Percentiles rank a stretch among this genome's conserved stretches.
These are phyloP conservation scores for Megalopta genalis DNA, from an alignment of 1,140 invertebrate genomes.

Conservation along the genomic window DNA sequence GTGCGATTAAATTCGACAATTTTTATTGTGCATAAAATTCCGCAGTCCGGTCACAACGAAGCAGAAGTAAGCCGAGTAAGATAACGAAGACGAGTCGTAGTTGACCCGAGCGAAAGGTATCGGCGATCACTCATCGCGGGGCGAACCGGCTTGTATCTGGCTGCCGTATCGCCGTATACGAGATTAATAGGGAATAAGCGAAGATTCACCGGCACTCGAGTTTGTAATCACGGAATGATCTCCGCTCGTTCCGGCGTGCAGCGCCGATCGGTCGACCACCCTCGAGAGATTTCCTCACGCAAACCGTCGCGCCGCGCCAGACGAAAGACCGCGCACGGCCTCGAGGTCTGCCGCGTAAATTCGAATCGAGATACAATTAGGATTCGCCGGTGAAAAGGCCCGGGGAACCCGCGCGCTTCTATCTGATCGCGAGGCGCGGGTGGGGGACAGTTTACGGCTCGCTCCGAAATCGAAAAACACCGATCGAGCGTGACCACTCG, in stretches of 20 bases:
- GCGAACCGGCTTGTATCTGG: conserved; percentile 36
- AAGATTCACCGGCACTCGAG: conserved; percentile 54
- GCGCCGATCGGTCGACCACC: conserved; percentile 48
- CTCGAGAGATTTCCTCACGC: conserved; percentile 61
- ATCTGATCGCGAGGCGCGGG: conserved; percentile 25
- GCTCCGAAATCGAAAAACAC: conserved; percentile 27
- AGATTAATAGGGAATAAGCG: conserved; percentile 65
- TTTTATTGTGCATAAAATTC: no score
- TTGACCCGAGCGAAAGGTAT: conserved; percentile 38
- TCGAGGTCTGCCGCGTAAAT: conserved; percentile 42
- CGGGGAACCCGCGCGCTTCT: background rate
- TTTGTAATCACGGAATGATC: conserved; percentile 61
- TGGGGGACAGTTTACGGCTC: conserved; percentile 31
- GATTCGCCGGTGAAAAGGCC: conserved; percentile 41
- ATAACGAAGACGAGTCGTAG: conserved; percentile 36
- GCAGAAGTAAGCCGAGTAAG: background rate
- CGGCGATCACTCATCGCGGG: conserved; percentile 24
- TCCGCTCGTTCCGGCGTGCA: conserved; percentile 24
- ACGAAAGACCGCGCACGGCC: conserved; percentile 14
- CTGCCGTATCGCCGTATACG: conserved; percentile 43
- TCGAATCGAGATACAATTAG: conserved; percentile 48
- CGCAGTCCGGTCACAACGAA: no score
- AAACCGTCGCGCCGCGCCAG: conserved; percentile 15
- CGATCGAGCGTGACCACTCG: conserved; percentile 13
- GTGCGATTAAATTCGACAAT: no score